Evolutionary conservation across 2,888 invertebrate genomes (phyloP), one percentile per base, ranked within the genome.

Genomic region (Mesopsocus fuscifrons): DNA sequence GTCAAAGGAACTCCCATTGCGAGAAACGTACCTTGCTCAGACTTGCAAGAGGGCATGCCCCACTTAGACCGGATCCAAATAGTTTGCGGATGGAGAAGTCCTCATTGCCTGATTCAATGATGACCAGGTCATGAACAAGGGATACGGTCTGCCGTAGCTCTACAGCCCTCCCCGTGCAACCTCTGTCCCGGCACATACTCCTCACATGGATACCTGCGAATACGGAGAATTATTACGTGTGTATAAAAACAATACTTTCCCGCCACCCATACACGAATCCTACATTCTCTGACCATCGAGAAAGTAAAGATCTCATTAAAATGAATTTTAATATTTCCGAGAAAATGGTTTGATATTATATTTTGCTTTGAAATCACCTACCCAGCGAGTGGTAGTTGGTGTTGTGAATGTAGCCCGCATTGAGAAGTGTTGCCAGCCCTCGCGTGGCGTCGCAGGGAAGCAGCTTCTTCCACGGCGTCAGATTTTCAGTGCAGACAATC

Each of bases 381-480:
- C 82, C 81, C 45, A 94, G 64, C 0, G 94, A 92, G 63, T 94
- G 89, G 57, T 88, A 95, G 55, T 84, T 81, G 2, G 91, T 84
- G 56, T 89, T 88, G 58, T 92, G 89, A 44, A 95, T 78, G 58
- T 80, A 76, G 43, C 84, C 81, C 1, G 95, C 85, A 60, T 91
- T 91, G 3, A 97, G 68, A 41, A 97, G 62, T 1, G 84, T 77
- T 13, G 85, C 78, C 51, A 97, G 68, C 2, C 97, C 97, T 54
- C 74, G 67, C 72, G 72, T 79, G n/a, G 82, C 79, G 60, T 84
- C 83, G 63, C 98, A 99, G 0, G 98, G 97, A 35, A 99, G 61
- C 3, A 99, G 65, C 59, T 97, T 98, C 55, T 92, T 91, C 83
- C 95, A 97, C 1, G 98, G 97, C 11, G 98, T 97, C 52, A 98